Evolutionary conservation across 2,113 vertebrate species (phyloP), one percentile per base, ranked within the genome.

Genomic region (Gallinago paraguaiae): DNA sequence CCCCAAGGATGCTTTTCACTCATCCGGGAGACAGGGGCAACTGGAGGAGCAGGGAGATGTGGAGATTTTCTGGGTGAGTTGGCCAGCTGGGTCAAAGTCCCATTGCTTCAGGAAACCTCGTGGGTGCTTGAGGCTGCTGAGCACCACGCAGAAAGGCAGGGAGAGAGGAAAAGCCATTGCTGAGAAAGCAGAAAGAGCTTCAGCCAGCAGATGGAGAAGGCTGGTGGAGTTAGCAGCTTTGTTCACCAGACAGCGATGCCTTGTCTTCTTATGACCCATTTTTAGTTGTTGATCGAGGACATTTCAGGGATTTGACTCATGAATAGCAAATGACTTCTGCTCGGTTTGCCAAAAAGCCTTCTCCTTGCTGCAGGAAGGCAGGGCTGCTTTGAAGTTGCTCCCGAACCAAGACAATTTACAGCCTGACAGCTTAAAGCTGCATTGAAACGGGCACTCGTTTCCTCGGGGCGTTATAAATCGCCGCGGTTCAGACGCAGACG

Each of bases 391-490:
- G 93, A 96, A 95, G 95, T 72, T 84, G 80, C 94, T 95, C 94
- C 93, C 71, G 84, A 86, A 84, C 61, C 74, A 92, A 63, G 95
- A 95, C 95, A 95, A 95, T 96, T 95, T 97, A 95, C 94, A 93
- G 93, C 95, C 80, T 95, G 95, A 91, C 93, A 95, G 92, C 74
- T 92, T 67, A 93, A 93, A 86, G 96, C 91, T 93, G 91, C 91
- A 75, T 19, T 91, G 92, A 88, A 61, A 33, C 0, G 51, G 91
- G 83, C 28, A 48, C 92, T 43, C 60, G 2, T 75, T 67, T 93
- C 95, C 94, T 93, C 1, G 0, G 89, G 83, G 94, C 17, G 39
- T 15, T 2, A 51, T 95, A 91, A 97, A 96, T 93, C 23, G 3
- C 65, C 27, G 48, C 2, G 30, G 91, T 84, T 86, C 94, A 75